phyloP scores from a whole-genome alignment of 2,113 vertebrate species.

The Heloderma charlesbogerti region DNA sequence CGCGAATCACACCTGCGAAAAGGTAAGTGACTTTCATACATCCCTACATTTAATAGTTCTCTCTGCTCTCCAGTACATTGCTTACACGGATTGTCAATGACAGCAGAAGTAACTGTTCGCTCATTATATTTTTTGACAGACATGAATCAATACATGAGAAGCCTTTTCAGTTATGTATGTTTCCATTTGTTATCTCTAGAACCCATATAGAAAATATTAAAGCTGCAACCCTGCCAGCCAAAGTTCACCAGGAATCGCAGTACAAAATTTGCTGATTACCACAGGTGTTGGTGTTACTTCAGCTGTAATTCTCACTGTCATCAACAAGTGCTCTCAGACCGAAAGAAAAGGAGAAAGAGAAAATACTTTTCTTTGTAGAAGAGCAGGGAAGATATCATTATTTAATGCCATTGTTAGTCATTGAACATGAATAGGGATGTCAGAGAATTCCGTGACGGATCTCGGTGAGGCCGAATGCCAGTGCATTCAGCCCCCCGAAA shows the following conservation, averaged over 20 bases:
- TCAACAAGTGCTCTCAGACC: not conserved
- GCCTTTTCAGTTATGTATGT: not conserved
- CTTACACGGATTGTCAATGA: not conserved
- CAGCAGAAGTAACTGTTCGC: not conserved
- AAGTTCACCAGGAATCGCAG: not conserved
- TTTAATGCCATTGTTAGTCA: not conserved
- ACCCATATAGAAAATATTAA: not conserved
- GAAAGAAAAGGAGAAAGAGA: not conserved
- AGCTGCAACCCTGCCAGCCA: not conserved
- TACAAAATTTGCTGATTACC: not conserved
- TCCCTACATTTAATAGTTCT: not conserved
- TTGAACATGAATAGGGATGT: not conserved
- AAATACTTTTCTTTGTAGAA: not conserved
- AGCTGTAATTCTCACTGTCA: not conserved
- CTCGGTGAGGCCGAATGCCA: too few relatives aligned
- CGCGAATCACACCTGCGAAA: too few relatives aligned
- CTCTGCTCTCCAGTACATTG: not conserved
- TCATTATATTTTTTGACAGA: constrained; percentile 4
- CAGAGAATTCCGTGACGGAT: too few relatives aligned
- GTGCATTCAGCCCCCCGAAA: too few relatives aligned
- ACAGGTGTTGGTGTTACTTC: not conserved
- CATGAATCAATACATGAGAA: constrained; percentile 7
- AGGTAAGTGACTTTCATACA: too few relatives aligned
- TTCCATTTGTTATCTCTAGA: constrained; percentile 4
- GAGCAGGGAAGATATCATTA: not conserved